Evolutionary conservation across 1,140 invertebrate species (phyloP).

Genomic region (Cotesia chilonis): DNA sequence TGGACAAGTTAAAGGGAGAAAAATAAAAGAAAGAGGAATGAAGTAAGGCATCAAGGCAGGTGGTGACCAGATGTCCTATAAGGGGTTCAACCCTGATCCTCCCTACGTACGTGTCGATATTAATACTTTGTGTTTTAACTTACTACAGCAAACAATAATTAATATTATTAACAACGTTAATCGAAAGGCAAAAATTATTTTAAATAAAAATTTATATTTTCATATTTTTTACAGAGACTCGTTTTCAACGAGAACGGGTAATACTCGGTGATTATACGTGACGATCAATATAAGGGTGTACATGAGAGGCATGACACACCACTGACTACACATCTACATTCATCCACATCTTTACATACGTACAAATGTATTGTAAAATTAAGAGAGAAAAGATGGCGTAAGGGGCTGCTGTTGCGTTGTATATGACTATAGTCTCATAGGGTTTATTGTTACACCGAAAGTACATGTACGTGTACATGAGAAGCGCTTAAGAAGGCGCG

Average conservation of each 20-base stretch:
- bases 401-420: too few relatives aligned
- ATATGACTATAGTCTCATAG: not conserved
- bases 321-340: too few relatives aligned
- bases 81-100: conserved; percentile 55
- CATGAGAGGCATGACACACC: too few relatives aligned
- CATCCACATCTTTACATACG: not conserved
- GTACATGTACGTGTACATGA: not conserved
- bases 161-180: not conserved
- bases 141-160: not conserved
- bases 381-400: not conserved
- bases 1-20: conserved; percentile 10
- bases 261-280: too few relatives aligned
- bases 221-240: too few relatives aligned
- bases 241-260: too few relatives aligned
- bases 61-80: conserved; percentile 65
- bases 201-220: too few relatives aligned
- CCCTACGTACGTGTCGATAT: conserved; percentile 37
- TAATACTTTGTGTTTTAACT: conserved; percentile 7
- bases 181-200: not conserved
- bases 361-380: not conserved
- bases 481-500: not conserved
- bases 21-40: conserved; percentile 43
- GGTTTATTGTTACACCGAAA: conserved; percentile 48
- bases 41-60: conserved; percentile 59
- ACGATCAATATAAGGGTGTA: too few relatives aligned